Evolutionary conservation across 2,888 invertebrate species (phyloP).

Genomic region (Drosophila acutilabella): DNA sequence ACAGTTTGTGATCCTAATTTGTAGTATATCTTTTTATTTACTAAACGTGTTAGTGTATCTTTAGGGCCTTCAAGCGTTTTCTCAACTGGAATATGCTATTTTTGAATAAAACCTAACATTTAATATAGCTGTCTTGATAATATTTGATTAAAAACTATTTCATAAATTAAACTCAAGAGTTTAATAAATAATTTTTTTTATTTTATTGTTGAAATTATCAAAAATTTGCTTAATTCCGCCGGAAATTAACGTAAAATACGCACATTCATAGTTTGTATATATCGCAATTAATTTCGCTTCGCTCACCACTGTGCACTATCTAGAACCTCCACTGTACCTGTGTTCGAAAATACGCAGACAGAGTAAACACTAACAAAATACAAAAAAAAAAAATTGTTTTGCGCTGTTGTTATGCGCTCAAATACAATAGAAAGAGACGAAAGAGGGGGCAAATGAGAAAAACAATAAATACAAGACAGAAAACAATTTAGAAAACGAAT

Average conservation of each 20-base stretch:
- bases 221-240: neutral
- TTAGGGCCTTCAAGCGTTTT: no score
- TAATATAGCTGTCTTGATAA: no score
- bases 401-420: slow-evolving; percentile 57
- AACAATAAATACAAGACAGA: slow-evolving; percentile 14
- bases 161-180: no score
- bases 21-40: neutral
- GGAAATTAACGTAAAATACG: neutral
- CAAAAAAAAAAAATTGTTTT: slow-evolving; percentile 23
- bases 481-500: slow-evolving; percentile 22
- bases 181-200: no score
- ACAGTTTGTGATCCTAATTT: neutral
- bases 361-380: slow-evolving; percentile 4
- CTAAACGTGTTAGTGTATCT: neutral
- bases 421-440: slow-evolving; percentile 3
- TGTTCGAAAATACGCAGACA: neutral
- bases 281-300: neutral
- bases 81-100: no score
- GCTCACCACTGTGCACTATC: neutral
- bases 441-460: slow-evolving; percentile 8
- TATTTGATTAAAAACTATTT: no score
- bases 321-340: slow-evolving; percentile 1
- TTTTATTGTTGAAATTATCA: neutral
- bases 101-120: no score
- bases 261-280: neutral